These are phyloP conservation scores for Taurulus bubalis DNA, from an alignment of 2,113 vertebrate genomes.

Conservation along the genomic window DNA sequence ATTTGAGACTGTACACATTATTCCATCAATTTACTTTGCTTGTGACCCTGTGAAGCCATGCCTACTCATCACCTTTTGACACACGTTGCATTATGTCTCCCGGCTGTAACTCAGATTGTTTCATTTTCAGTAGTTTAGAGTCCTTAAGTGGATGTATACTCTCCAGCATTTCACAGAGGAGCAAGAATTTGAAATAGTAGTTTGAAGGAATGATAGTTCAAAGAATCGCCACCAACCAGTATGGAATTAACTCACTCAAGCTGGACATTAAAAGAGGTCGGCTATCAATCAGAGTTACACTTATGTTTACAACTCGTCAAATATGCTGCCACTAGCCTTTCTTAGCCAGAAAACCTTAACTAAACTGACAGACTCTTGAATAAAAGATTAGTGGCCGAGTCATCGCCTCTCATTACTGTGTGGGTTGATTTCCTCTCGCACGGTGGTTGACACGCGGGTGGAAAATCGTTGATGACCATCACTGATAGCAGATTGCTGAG, in stretches of 20 bases:
- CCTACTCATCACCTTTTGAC: no score
- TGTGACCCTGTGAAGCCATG: neutral
- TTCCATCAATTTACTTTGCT: neutral
- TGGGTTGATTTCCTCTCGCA: neutral
- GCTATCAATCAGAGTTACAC: neutral
- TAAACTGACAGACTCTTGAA: constrained; percentile 1
- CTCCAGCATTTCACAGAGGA: neutral
- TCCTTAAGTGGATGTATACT: no score
- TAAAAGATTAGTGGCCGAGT: constrained; percentile 5
- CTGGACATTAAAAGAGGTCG: neutral
- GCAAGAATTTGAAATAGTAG: neutral
- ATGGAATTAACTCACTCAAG: neutral
- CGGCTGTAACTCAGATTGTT: no score
- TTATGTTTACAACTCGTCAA: neutral
- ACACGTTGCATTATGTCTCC: no score
- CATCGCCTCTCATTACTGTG: neutral
- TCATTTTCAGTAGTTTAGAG: no score
- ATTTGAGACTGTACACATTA: neutral
- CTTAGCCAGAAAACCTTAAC: neutral
- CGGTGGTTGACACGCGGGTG: neutral
- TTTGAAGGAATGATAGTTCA: neutral
- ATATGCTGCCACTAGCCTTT: neutral
- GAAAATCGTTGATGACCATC: neutral
- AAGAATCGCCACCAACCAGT: neutral
- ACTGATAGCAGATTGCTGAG: neutral